Evolutionary conservation across 2,888 invertebrate species (phyloP).

Genomic region (Meiosimyza platycephala): DNA sequence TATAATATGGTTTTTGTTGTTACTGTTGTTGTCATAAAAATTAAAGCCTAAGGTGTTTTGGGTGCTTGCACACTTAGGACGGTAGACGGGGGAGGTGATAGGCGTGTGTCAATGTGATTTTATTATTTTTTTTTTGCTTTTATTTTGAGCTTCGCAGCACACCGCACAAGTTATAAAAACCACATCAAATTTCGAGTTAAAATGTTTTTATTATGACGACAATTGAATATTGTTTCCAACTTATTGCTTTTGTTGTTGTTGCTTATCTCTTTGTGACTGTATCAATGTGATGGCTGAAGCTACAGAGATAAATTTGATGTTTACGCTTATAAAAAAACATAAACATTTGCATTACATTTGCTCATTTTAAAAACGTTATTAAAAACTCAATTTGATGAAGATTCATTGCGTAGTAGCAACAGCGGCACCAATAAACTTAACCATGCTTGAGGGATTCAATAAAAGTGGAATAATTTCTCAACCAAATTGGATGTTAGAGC

Average conservation of each 20-base stretch:
- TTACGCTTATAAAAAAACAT: neutral
- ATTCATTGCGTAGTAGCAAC: neutral
- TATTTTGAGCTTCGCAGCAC: conserved; percentile 59
- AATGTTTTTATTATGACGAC: conserved; percentile 47
- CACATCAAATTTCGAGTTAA: conserved; percentile 60
- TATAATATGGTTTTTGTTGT: conserved; percentile 7
- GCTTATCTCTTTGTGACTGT: neutral
- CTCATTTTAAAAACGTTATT: conserved; percentile 2
- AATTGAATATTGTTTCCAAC: conserved; percentile 29
- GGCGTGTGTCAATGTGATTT: neutral
- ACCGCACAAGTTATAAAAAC: conserved; percentile 61
- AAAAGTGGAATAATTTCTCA: no score
- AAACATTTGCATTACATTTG: conserved; percentile 21
- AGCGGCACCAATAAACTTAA: no score
- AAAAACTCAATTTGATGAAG: conserved; percentile 27
- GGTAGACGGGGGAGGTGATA: neutral
- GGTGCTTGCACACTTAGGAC: neutral
- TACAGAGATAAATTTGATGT: conserved; percentile 27
- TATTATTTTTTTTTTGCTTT: conserved; percentile 30
- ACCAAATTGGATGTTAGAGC: no score
- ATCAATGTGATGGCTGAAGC: neutral
- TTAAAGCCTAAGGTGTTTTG: conserved; percentile 21
- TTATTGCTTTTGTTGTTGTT: conserved; percentile 17
- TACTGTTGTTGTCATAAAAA: conserved; percentile 13
- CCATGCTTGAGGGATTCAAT: no score